Conservation (phyloP, 2,888 invertebrate genomes). For the Agrypnus murinus region DNA sequence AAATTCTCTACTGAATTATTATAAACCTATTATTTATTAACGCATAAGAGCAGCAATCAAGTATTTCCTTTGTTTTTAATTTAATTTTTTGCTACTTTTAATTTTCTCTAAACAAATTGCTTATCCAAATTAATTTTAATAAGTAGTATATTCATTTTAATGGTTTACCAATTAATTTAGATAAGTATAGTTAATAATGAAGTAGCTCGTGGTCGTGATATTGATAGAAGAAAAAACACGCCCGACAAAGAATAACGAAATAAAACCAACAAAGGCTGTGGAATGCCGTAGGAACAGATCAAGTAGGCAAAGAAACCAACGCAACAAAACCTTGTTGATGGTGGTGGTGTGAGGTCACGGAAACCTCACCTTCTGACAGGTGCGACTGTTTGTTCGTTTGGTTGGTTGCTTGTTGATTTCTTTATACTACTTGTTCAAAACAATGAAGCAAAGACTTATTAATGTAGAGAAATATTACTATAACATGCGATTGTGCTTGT, state of each 20-base stretch:
- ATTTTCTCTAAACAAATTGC: constrained; percentile 2
- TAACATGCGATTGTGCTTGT: too few species aligned
- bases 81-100: not conserved
- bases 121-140: constrained; percentile 30
- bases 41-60: too few species aligned
- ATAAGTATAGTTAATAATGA: constrained; percentile 39
- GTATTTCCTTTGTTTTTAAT: too few species aligned
- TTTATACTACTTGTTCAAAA: too few species aligned
- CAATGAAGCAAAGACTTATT: too few species aligned
- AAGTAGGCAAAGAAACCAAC: constrained; percentile 42
- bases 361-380: constrained; percentile 50
- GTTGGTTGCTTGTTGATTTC: constrained; percentile 38
- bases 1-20: too few species aligned
- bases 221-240: constrained; percentile 6
- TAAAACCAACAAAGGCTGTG: constrained; percentile 36
- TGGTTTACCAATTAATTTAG: constrained; percentile 37
- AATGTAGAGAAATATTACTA: too few species aligned
- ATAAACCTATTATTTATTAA: too few species aligned
- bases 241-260: constrained; percentile 37
- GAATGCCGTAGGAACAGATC: constrained; percentile 42
- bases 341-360: constrained; percentile 38
- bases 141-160: constrained; percentile 20
- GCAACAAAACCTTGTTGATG: constrained; percentile 17
- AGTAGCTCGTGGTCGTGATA: constrained; percentile 36
- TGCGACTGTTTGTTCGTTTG: constrained; percentile 40